Conservation (phyloP, 2,888 invertebrate genomes). For the Slavum lentiscoides region DNA sequence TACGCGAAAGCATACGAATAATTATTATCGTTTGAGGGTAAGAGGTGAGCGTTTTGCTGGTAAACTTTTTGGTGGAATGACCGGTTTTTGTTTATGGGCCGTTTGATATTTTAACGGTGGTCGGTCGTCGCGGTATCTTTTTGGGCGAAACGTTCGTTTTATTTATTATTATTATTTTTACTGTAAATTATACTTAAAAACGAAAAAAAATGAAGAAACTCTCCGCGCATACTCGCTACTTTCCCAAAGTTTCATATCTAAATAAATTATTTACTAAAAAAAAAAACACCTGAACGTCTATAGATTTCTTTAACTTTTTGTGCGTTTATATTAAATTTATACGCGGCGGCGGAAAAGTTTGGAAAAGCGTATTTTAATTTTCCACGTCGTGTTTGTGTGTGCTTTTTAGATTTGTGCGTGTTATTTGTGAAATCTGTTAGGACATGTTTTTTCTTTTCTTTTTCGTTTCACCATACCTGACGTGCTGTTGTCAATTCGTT, state of each 20-base stretch:
- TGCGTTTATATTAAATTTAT: conserved; percentile 11
- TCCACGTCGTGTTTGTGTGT: neutral
- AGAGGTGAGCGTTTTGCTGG: too few relatives aligned
- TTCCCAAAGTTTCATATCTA: conserved; percentile 7
- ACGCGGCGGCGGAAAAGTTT: neutral
- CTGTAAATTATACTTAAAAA: conserved; percentile 19
- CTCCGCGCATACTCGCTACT: neutral
- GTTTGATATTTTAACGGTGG: conserved; percentile 16
- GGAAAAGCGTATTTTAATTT: conserved; percentile 7
- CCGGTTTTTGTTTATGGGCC: conserved; percentile 11
- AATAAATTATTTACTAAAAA: conserved; percentile 23
- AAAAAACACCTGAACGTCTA: neutral
- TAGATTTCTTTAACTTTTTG: neutral
- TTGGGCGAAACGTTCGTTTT: neutral
- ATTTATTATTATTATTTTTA: conserved; percentile 17
- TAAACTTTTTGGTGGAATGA: neutral
- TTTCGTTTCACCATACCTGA: too few relatives aligned
- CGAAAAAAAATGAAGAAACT: neutral
- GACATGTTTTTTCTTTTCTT: too few relatives aligned
- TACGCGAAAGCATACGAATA: too few relatives aligned
- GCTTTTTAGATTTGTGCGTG: conserved; percentile 1
- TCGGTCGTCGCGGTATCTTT: neutral
- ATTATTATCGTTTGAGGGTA: too few relatives aligned
- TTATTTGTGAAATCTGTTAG: too few relatives aligned
- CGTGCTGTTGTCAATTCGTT: too few relatives aligned